Evolutionary conservation across 2,113 vertebrate genomes (phyloP).

Genomic region (Pandion haliaetus): DNA sequence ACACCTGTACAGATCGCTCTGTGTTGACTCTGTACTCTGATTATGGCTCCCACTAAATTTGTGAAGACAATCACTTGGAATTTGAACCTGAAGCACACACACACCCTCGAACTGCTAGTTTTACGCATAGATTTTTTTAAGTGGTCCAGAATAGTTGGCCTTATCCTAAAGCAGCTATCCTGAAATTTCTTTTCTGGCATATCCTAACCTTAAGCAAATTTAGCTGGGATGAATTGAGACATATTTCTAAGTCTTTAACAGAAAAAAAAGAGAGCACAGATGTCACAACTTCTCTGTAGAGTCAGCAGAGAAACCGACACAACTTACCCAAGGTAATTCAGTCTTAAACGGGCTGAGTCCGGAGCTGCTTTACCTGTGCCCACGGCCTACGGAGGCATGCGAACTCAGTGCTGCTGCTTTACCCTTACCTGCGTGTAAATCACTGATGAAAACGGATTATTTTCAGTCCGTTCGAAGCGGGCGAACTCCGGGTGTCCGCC

Average conservation of each 20-base stretch:
- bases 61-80: not conserved
- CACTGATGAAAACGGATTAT: too few species aligned
- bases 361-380: not conserved
- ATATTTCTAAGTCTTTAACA: not conserved
- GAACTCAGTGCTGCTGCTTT: accelerated
- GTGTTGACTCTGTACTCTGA: not conserved
- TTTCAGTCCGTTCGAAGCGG: not conserved
- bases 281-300: too few species aligned
- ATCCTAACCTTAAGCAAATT: not conserved
- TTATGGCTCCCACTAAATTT: not conserved
- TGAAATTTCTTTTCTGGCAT: not conserved
- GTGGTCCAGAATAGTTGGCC: not conserved
- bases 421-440: too few species aligned
- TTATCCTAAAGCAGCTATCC: not conserved
- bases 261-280: too few species aligned
- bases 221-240: not conserved
- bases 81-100: not conserved
- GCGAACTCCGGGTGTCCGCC: not conserved
- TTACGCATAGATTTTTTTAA: not conserved
- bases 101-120: not conserved
- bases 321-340: not conserved
- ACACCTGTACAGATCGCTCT: not conserved
- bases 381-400: too few species aligned
- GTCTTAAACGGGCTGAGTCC: too few species aligned
- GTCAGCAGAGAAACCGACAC: not conserved